Base-by-base conservation (phyloP, 2,113 vertebrate species). In the Megatriorchis doriae region DNA sequence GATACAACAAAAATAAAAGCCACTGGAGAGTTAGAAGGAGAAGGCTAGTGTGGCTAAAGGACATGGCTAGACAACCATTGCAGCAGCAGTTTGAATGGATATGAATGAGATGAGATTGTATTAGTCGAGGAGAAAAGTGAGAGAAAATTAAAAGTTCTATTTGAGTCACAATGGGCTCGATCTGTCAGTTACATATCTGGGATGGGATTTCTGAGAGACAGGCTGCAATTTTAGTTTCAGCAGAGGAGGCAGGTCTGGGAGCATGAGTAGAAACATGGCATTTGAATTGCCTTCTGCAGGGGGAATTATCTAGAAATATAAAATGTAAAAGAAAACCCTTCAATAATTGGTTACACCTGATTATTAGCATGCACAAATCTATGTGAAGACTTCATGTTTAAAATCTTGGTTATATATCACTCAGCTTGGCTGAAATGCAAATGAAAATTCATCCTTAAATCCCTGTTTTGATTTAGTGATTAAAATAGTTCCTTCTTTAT, bases 401-500 rank as follows among this genome's bases (percentile, higher is more conserved):
- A 91, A 93, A 88, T 66, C 50, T 62, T 80, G n/a, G 36, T 50
- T 75, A 50, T 66, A 11, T 45, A 88, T 80, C 48, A 42, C 27
- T 88, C 47, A 85, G 71, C 66, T 75, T 13, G 2, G 78, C 78
- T 94, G 70, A 93, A 91, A 93, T n/a, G 50, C 38, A 82, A 78
- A 67, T 25, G 56, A 84, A 94, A 91, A 94, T 66, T 58, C 21
- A 82, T 73, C 50, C 42, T 61, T 45, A 73, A 88, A 86, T 55
- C 45, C 13, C 31, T 84, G n/a, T 34, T 91, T 83, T 80, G 62
- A 94, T 93, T 72, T 93, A 40, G 91, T 62, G 52, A 77, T 82
- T 93, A 82, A 93, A 97, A 94, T 65, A 94, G 50, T 58, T 93
- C 53, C 42, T 77, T 50, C 58, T 89, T 96, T 83, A 94, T 92